Base-by-base conservation (phyloP, 2,888 invertebrate genomes). In the Mesorhabditis spiculigera region DNA sequence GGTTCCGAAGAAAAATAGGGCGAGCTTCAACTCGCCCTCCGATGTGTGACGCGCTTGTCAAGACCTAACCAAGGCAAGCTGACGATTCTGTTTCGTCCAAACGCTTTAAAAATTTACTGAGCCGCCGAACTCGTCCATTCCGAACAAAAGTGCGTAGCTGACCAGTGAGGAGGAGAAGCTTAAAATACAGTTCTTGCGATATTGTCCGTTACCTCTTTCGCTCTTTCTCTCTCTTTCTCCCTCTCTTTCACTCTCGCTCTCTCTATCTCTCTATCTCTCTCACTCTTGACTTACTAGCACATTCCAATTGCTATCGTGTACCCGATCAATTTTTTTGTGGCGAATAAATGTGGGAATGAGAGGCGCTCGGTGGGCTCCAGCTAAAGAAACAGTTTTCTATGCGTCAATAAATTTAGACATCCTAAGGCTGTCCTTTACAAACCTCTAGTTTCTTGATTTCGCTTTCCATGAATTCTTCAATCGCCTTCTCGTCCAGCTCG, bases 111-210 rank as follows among this genome's bases (percentile, higher is more conserved):
- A 28, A 28, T 3, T 50, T n/a, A 50, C 58, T n/a, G 58, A 50
- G 8, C 58, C 58, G 58, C 10, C 8, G 10, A 50, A 13, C n/a
- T 10, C n/a, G 10, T 50, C 58, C 58, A 50, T 50, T 13, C n/a
- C n/a, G 58, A 50, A 50, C 10, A 50, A n/a, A 3, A 50, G 58
- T 13, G 58, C 58, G 3, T 50, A 50, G n/a, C n/a, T 50, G 58
- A 50, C 58, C 10, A 50, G 58, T 50, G 58, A 50, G 58, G 58
- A 10, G 58, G 58, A 50, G 58, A 50, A 50, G 58, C 58, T 50
- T 1, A 50, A 50, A 50, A 50, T 10, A n/a, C 28, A 28, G n/a
- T n/a, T n/a, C n/a, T n/a, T n/a, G n/a, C n/a, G n/a, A n/a, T n/a
- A n/a, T n/a, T n/a, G n/a, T n/a, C n/a, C n/a, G n/a, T n/a, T n/a